phyloP scores from a whole-genome alignment of 2,113 vertebrate genomes.

The Willisornis vidua region DNA sequence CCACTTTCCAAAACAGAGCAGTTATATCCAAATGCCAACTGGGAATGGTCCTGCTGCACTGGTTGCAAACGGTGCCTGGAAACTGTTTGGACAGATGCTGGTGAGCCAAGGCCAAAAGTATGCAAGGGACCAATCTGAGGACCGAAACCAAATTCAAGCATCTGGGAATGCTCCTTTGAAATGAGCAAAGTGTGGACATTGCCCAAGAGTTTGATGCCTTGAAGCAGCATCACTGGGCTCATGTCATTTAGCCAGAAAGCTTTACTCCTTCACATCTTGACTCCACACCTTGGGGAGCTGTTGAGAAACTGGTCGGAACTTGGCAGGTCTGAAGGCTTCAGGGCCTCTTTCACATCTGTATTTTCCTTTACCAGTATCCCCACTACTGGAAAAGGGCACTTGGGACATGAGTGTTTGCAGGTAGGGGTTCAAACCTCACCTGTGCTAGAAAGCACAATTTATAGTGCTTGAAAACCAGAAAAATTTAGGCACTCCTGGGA shows the following conservation, averaged over 20 bases:
- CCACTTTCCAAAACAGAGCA: slow-evolving; percentile 38
- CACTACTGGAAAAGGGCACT: background rate
- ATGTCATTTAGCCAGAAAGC: background rate
- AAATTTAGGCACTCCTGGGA: background rate
- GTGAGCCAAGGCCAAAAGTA: background rate
- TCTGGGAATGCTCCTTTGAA: background rate
- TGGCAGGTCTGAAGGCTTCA: background rate
- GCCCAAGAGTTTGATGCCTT: background rate
- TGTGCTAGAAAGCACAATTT: background rate
- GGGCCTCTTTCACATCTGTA: background rate
- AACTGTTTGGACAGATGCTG: background rate
- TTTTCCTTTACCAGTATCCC: background rate
- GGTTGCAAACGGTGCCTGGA: background rate
- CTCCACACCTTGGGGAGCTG: background rate
- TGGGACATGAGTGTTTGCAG: background rate
- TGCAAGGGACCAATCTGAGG: background rate
- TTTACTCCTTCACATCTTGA: background rate
- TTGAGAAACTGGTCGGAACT: background rate
- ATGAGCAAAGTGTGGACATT: rapidly evolving
- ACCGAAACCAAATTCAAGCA: background rate
- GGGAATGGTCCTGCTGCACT: background rate
- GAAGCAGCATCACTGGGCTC: background rate
- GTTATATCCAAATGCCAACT: slow-evolving; percentile 35
- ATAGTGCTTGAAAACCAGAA: background rate
- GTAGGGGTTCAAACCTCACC: background rate